Base-by-base conservation (phyloP, 2,888 invertebrate genomes). In the Neocrepidodera transversa region DNA sequence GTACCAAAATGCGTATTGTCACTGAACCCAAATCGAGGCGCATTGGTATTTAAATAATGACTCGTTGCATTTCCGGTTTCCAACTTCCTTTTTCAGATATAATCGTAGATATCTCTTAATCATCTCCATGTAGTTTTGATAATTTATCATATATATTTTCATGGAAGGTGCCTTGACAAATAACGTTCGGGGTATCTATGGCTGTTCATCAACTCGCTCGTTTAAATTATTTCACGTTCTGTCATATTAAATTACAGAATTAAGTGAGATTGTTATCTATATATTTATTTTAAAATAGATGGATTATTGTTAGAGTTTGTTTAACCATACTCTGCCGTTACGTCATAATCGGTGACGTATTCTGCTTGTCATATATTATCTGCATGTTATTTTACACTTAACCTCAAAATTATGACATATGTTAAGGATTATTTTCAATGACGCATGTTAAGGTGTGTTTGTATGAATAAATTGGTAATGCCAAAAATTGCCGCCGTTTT, bases 181-280 rank as follows among this genome's bases (percentile, higher is more conserved):
- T 72, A 71, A 72, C 69, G 71, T 68, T 64, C 66, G 63, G 60
- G 58, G 62, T 61, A 63, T 62, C 52, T 48, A 45, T 69, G 68
- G 69, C 68, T 69, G 60, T 64, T 60, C 68, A 72, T 72, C 72
- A 58, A 68, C 68, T 67, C 61, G 64, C 54, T 66, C 68, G 68
- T 68, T 68, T 69, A 70, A 66, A 65, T 60, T 58, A 59, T 63
- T 53, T 58, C 60, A 60, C 54, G 62, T 47, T 53, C 47, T 59
- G 52, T 62, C 62, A 56, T 38, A 35, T 52, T 55, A 2, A 28
- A 45, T 45, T 45, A 45, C 3, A 23, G 2, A 10, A 7, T 36
- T 11, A 11, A 36, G 11, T 11, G 36, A n/a, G 16, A 36, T 36
- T 6, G 16, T 11, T 11, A 11, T 36, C 11, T 16, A 16, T 4